phyloP scores from a whole-genome alignment of 92 coral and sea anemone genomes.

The Epizoanthus stellaris region DNA sequence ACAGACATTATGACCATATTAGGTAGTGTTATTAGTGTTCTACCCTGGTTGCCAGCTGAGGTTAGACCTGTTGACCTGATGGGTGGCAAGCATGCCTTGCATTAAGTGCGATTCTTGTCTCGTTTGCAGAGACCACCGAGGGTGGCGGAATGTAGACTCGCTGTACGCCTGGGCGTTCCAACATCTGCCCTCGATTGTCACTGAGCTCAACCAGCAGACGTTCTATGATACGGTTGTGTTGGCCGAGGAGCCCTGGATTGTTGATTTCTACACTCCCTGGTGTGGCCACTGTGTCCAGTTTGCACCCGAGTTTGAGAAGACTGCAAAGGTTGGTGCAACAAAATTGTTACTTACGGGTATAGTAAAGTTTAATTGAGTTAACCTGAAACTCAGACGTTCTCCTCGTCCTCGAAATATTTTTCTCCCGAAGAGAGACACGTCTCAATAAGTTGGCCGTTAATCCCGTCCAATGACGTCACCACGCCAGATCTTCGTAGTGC shows the following conservation, averaged over 20 bases:
- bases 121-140: conserved; percentile 73
- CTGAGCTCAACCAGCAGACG: conserved; percentile 66
- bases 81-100: background rate
- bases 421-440: too few relatives aligned
- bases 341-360: too few relatives aligned
- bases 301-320: conserved; percentile 91
- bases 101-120: background rate
- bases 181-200: conserved; percentile 89
- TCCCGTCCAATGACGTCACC: too few relatives aligned
- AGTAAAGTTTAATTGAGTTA: too few relatives aligned
- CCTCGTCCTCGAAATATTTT: too few relatives aligned
- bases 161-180: conserved; percentile 91
- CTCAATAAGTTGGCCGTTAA: too few relatives aligned
- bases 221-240: conserved; percentile 72
- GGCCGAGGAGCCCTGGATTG: conserved; percentile 88
- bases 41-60: too few relatives aligned
- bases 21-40: too few relatives aligned
- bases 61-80: too few relatives aligned
- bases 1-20: too few relatives aligned
- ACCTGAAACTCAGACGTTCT: too few relatives aligned
- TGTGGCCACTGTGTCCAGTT: conserved; percentile 98
- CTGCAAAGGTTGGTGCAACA: conserved; percentile 75
- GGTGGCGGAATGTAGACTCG: conserved; percentile 94
- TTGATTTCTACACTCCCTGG: conserved; percentile 98
- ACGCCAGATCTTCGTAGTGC: too few relatives aligned